A percentile compares a stretch with the other conserved stretches of the same genome.
Conservation (phyloP, 1,140 invertebrate genomes). For the Samia ricini region DNA sequence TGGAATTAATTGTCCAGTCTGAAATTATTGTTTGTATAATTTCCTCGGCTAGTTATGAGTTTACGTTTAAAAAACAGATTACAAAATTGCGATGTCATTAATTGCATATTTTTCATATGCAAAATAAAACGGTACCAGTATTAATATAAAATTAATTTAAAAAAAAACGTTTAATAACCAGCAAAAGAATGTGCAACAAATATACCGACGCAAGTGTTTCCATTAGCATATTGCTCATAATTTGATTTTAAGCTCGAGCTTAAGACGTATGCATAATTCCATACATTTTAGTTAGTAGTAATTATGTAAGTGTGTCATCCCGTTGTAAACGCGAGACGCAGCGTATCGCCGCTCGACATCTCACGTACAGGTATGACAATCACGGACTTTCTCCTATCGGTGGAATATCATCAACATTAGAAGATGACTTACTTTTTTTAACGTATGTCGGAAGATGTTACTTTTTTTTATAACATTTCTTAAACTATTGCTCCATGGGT, state of each 20-base stretch:
- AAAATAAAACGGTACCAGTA: too few species aligned
- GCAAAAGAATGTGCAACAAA: too few species aligned
- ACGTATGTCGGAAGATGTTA: conserved; percentile 1
- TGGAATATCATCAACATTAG: conserved; percentile 14
- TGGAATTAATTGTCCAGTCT: too few species aligned
- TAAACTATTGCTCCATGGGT: neutral
- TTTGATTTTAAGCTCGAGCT: neutral
- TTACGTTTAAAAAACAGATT: too few species aligned
- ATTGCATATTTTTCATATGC: too few species aligned
- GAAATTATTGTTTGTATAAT: too few species aligned
- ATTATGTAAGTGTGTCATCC: neutral
- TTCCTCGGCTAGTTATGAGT: too few species aligned
- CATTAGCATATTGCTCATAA: too few species aligned
- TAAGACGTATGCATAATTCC: neutral
- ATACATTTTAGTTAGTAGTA: neutral
- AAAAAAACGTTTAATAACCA: too few species aligned
- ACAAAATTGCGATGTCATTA: too few species aligned
- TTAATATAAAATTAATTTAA: too few species aligned
- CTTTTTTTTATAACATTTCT: neutral
- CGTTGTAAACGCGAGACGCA: neutral
- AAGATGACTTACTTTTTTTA: neutral
- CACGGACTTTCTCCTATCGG: conserved; percentile 33
- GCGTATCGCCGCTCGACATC: neutral
- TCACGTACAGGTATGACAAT: conserved; percentile 24
- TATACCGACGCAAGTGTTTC: too few species aligned